Base-by-base conservation (phyloP, 2,888 invertebrate species). In the Polietes domitor region DNA sequence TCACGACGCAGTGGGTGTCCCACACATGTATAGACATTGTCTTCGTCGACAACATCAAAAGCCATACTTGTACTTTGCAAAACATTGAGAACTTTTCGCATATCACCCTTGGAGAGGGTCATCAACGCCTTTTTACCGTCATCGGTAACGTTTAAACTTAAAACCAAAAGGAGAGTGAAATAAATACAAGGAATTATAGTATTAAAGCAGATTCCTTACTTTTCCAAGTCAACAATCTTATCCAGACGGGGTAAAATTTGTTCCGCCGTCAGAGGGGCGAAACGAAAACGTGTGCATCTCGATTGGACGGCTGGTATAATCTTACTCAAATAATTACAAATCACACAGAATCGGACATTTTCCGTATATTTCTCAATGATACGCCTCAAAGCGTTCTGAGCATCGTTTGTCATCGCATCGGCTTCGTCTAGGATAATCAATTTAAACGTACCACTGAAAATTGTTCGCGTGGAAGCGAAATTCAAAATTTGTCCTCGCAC, bases 331-430 rank as follows among this genome's bases (percentile, higher is more conserved):
- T 99, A 99, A 93, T 99, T 99, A 93, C 99, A 99, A 89, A 99
- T 99, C 82, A 99, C 96, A 92, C 99, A 99, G 92, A 99, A 99
- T 9, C 99, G 94, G 2, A 98, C 98, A 92, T 99, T 99, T 87
- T 99, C 98, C 12, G 99, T 99, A 91, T 98, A 99, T 92, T 99
- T 99, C 92, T 99, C 99, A 90, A 99, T 99, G 88, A 99, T 97
- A 94, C 98, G 95, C 87, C 98, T 94, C 0, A 99, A 93, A 32
- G 99, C 99, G 94, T 99, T 99, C 92, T 99, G 99, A 0, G 99
- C 99, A 94, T 99, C 99, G 92, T 97, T 97, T 0, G 99, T 99
- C 99, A 99, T 99, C 0, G 99, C 98, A 94, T 99, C 99, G 0
- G 99, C 99, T 93, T 99, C 99, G 94, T 99, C 99, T 24, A 99